Evolutionary conservation across 2,888 invertebrate genomes (phyloP).

Genomic region (Antitype chi): DNA sequence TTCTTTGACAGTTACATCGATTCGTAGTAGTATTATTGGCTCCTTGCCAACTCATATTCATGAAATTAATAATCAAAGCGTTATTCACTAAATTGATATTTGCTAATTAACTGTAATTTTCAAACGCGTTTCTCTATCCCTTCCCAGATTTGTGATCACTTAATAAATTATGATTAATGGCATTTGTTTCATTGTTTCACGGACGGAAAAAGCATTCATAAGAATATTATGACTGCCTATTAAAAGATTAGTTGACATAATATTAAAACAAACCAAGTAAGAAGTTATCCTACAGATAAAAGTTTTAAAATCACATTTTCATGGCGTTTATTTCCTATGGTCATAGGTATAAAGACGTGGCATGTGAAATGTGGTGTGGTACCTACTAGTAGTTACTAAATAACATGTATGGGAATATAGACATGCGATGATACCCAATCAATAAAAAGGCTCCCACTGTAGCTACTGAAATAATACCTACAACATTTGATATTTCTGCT

Average conservation of each 20-base stretch:
- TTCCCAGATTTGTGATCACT: not conserved
- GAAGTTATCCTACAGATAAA: not conserved
- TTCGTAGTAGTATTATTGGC: slow-evolving; percentile 64
- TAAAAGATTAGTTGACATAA: slow-evolving; percentile 7
- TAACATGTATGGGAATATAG: slow-evolving; percentile 22
- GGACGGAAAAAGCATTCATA: not conserved
- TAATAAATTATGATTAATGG: not conserved
- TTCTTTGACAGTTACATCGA: slow-evolving; percentile 43
- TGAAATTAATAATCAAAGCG: slow-evolving; percentile 64
- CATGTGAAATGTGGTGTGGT: not conserved
- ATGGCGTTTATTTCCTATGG: slow-evolving; percentile 8
- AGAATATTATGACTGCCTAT: not conserved
- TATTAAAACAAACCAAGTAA: slow-evolving; percentile 20
- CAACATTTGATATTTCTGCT: slow-evolving; percentile 36
- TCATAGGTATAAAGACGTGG: not conserved
- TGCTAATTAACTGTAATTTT: slow-evolving; percentile 35
- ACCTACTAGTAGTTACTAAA: slow-evolving; percentile 1
- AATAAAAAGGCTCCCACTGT: slow-evolving; percentile 37
- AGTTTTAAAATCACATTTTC: slow-evolving; percentile 14
- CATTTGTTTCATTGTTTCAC: slow-evolving; percentile 1
- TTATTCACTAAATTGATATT: slow-evolving; percentile 48
- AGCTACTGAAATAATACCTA: slow-evolving; percentile 24
- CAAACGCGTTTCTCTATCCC: slow-evolving; percentile 7
- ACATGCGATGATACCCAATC: slow-evolving; percentile 54
- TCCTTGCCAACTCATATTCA: slow-evolving; percentile 70